These are phyloP conservation scores for Sphyrna mokarran DNA, from an alignment of 2,113 vertebrate genomes.

Conservation along the genomic window DNA sequence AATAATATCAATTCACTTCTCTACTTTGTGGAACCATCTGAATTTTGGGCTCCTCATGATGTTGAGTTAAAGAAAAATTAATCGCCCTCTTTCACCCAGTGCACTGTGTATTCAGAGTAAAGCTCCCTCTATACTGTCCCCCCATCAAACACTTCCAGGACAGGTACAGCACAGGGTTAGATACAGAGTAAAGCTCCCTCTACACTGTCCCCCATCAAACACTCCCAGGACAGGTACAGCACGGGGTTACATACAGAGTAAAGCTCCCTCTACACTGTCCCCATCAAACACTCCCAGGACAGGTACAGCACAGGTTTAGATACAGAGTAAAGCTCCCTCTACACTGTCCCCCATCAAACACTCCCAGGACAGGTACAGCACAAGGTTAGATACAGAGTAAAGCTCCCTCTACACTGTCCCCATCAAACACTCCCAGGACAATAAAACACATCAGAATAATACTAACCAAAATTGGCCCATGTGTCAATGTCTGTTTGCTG, in stretches of 20 bases:
- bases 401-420: background rate
- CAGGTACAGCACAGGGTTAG: background rate
- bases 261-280: background rate
- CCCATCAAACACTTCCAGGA: background rate
- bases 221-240: background rate
- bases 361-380: background rate
- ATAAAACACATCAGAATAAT: background rate
- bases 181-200: background rate
- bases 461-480: background rate
- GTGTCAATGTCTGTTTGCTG: background rate
- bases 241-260: background rate
- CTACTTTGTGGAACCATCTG: background rate
- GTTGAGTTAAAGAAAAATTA: background rate
- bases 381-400: background rate
- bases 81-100: background rate
- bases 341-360: slow-evolving; percentile 8
- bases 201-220: background rate
- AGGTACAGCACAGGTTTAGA: background rate
- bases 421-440: background rate
- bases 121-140: background rate
- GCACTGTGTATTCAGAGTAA: background rate
- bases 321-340: background rate
- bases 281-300: background rate
- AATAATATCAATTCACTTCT: background rate
- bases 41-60: background rate